Evolutionary conservation across 2,888 invertebrate species (phyloP).

Genomic region (Nezara viridula): DNA sequence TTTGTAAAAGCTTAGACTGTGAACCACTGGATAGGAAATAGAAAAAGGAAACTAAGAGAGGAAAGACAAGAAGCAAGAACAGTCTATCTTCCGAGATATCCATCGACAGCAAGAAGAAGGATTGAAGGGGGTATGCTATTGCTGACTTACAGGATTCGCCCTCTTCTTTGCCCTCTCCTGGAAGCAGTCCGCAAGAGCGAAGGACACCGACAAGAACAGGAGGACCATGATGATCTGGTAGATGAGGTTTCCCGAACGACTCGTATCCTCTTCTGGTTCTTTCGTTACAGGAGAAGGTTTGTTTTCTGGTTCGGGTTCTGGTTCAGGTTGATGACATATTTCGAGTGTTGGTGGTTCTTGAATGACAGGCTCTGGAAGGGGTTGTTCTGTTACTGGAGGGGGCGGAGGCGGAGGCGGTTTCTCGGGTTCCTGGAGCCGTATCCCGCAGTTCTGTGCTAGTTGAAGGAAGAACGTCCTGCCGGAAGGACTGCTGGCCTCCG

Average conservation of each 20-base stretch:
- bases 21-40: neutral
- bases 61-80: neutral
- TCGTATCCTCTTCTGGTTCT: neutral
- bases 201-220: slow-evolving; percentile 62
- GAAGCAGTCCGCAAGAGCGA: slow-evolving; percentile 63
- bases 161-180: slow-evolving; percentile 60
- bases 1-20: neutral
- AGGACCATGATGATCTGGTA: slow-evolving; percentile 64
- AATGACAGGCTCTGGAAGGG: neutral
- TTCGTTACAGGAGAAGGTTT: neutral
- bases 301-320: neutral
- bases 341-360: neutral
- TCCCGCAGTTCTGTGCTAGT: neutral
- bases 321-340: neutral
- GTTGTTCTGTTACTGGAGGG: neutral
- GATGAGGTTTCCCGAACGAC: slow-evolving; percentile 56
- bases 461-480: slow-evolving; percentile 11
- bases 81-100: neutral
- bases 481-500: neutral
- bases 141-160: slow-evolving; percentile 52
- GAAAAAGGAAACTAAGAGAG: neutral
- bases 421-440: neutral
- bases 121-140: neutral
- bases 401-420: neutral
- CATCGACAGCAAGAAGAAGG: neutral